Evolutionary conservation across 1,140 invertebrate genomes (phyloP).

Genomic region (Triops longicaudatus): DNA sequence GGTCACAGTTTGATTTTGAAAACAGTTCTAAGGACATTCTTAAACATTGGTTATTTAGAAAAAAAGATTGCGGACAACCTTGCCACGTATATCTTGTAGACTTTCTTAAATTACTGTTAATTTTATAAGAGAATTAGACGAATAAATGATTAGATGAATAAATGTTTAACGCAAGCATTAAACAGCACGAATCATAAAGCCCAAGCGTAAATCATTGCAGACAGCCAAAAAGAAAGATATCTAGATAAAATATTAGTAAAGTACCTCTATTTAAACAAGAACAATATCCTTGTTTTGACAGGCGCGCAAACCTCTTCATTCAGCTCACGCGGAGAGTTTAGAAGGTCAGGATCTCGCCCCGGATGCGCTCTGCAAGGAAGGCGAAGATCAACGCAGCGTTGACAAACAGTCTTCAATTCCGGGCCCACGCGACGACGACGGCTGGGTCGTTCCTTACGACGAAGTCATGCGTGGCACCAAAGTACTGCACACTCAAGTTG

Average conservation of each 20-base stretch:
- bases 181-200: too few species aligned
- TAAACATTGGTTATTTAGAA: too few species aligned
- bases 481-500: not conserved
- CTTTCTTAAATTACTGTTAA: too few species aligned
- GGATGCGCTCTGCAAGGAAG: conserved; percentile 24
- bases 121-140: too few species aligned
- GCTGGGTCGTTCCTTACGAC: conserved; percentile 27
- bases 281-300: conserved; percentile 5
- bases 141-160: too few species aligned
- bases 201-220: too few species aligned
- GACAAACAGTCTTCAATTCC: conserved; percentile 10
- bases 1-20: too few species aligned
- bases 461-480: conserved; percentile 4
- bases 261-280: not conserved
- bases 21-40: too few species aligned
- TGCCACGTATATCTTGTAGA: too few species aligned
- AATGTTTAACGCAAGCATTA: too few species aligned
- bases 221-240: too few species aligned
- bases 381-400: conserved; percentile 17
- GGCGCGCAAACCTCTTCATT: conserved; percentile 7
- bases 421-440: conserved; percentile 22
- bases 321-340: not conserved
- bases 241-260: not conserved
- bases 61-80: too few species aligned
- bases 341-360: conserved; percentile 22